These are phyloP conservation scores for Psettodes erumei DNA, from an alignment of 2,113 vertebrate species.

Conservation along the genomic window DNA sequence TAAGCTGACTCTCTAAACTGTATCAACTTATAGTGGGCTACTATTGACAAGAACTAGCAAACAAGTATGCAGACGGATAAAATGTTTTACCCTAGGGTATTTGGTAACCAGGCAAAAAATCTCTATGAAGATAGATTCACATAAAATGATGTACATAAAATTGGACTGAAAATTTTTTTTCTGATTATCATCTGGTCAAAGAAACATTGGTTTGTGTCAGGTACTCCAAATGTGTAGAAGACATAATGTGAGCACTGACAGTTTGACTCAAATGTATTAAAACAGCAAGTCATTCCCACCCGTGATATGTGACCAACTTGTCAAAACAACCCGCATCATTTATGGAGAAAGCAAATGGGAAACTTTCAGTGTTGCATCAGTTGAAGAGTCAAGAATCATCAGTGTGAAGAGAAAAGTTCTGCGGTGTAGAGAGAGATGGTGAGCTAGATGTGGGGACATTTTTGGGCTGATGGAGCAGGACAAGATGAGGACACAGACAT, in stretches of 20 bases:
- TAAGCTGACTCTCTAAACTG: not conserved
- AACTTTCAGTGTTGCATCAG: conserved; percentile 46
- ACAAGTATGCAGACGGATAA: not conserved
- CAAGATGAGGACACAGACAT: conserved; percentile 52
- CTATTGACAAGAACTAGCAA: no score
- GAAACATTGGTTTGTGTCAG: not conserved
- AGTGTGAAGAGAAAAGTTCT: conserved; percentile 28
- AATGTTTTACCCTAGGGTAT: not conserved
- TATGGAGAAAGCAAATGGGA: conserved; percentile 38
- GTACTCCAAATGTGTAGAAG: not conserved
- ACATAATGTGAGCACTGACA: not conserved
- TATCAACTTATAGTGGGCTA: not conserved
- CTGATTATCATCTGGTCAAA: not conserved
- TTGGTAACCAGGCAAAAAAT: not conserved
- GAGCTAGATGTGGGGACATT: conserved; percentile 45
- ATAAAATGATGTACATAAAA: not conserved
- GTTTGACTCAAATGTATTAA: conserved; percentile 37
- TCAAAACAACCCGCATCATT: conserved; percentile 46
- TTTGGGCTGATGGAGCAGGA: conserved; percentile 32
- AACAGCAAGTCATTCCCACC: conserved; percentile 32
- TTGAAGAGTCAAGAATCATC: conserved; percentile 51
- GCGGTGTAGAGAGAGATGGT: not conserved
- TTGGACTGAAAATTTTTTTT: not conserved
- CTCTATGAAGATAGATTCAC: not conserved
- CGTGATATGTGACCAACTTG: conserved; percentile 26